phyloP scores from a whole-genome alignment of 2,113 vertebrate genomes.

The Atrichornis clamosus region DNA sequence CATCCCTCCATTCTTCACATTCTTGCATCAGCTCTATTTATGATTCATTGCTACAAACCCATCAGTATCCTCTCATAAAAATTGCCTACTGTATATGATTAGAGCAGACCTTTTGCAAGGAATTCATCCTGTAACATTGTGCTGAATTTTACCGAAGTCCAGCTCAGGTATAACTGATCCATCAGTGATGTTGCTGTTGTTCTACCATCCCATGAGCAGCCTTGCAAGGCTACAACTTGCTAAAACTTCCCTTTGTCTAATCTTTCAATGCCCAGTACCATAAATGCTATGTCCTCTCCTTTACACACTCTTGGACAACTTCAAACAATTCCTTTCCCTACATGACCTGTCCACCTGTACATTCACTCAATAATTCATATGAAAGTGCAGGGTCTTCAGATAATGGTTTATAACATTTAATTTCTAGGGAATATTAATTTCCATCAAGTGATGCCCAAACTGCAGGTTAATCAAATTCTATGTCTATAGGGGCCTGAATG shows the following conservation, averaged over 20 bases:
- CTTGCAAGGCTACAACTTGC: not conserved
- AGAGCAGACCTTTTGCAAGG: not conserved
- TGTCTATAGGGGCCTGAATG: slow-evolving; percentile 16
- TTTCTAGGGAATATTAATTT: slow-evolving; percentile 24
- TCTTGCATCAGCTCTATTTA: not conserved
- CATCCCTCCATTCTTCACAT: not conserved
- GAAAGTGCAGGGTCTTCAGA: not conserved
- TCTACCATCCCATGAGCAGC: not conserved
- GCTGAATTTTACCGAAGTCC: not conserved
- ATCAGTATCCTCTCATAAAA: not conserved
- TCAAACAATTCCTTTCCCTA: not conserved
- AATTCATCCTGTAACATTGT: not conserved
- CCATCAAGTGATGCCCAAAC: slow-evolving; percentile 30
- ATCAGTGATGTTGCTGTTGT: not conserved
- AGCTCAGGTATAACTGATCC: not conserved
- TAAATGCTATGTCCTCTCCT: not conserved
- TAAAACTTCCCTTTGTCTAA: not conserved
- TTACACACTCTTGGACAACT: not conserved
- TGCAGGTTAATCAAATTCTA: slow-evolving; percentile 41
- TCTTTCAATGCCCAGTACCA: not conserved
- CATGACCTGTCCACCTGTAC: not conserved
- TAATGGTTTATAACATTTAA: slow-evolving; percentile 28
- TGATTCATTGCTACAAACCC: not conserved
- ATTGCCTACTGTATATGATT: not conserved
- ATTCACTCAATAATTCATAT: slow-evolving; percentile 39